phyloP scores from a whole-genome alignment of 2,113 vertebrate species.

The Aix galericulata region DNA sequence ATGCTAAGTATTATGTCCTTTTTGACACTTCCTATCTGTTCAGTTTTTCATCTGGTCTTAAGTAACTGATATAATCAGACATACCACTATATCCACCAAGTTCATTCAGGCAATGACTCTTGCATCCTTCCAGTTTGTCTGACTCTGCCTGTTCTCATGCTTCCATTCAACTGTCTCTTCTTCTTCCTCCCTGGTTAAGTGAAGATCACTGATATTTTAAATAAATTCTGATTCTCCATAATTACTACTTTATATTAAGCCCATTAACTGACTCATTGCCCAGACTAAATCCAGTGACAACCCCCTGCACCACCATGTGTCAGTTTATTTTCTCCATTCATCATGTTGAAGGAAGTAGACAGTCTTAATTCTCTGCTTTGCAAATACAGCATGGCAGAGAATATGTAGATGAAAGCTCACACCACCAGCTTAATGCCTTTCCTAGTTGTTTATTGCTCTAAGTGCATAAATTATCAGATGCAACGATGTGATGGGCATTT shows the following conservation, averaged over 20 bases:
- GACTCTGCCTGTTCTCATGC: neutral
- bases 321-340: neutral
- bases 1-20: neutral
- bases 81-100: neutral
- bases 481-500: neutral
- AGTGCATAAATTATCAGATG: neutral
- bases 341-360: neutral
- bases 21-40: neutral
- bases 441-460: neutral
- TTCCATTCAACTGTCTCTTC: neutral
- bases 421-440: neutral
- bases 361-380: neutral
- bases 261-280: neutral
- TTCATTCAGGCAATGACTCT: neutral
- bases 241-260: neutral
- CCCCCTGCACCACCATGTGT: accelerated
- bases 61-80: neutral
- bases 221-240: neutral
- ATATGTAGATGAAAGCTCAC: neutral
- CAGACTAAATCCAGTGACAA: neutral
- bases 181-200: neutral
- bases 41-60: neutral
- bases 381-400: neutral
- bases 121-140: neutral
- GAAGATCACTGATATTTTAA: neutral